phyloP scores from a whole-genome alignment of 1,140 invertebrate species.

The Sycophila sp. region DNA sequence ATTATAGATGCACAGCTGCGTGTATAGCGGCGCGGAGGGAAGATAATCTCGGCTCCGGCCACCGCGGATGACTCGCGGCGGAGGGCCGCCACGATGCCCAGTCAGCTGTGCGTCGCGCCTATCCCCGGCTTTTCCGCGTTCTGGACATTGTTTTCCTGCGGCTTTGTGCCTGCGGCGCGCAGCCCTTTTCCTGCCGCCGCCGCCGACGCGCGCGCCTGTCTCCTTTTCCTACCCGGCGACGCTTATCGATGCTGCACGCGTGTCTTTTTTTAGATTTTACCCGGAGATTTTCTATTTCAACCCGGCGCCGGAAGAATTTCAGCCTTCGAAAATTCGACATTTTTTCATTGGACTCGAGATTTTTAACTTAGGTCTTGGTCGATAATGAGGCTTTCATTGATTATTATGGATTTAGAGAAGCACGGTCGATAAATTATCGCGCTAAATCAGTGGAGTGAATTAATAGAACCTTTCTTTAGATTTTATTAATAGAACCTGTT shows the following conservation, averaged over 20 bases:
- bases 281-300: neutral
- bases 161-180: no score
- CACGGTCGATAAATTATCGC: no score
- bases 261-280: neutral
- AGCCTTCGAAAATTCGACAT: neutral
- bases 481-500: no score
- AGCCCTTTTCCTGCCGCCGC: no score
- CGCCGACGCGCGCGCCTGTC: neutral
- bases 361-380: no score
- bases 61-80: constrained; percentile 1
- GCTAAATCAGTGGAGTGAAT: no score
- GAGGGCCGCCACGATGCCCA: neutral
- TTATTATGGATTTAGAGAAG: no score
- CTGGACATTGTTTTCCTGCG: constrained; percentile 24
- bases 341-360: no score
- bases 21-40: neutral
- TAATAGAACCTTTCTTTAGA: no score
- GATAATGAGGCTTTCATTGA: no score
- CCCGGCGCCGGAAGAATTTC: neutral
- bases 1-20: constrained; percentile 7
- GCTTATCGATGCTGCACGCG: neutral
- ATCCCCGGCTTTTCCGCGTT: constrained; percentile 22
- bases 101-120: constrained; percentile 23
- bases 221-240: neutral
- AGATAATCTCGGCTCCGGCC: constrained; percentile 25